These are phyloP conservation scores for Anas acuta DNA, from an alignment of 2,797 vertebrate genomes.

Conservation along the genomic window DNA sequence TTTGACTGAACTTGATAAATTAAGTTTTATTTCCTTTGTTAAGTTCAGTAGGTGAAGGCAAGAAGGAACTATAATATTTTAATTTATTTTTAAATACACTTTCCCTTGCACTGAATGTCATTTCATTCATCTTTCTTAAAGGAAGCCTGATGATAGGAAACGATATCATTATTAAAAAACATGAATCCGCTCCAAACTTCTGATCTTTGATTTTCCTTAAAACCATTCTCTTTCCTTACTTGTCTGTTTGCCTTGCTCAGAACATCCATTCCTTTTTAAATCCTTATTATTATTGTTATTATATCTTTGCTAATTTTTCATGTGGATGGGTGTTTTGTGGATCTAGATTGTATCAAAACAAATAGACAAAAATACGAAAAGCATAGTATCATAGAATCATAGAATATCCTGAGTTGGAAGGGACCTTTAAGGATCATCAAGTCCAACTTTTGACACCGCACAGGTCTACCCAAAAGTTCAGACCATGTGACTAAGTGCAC, in stretches of 20 bases:
- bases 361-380: background rate
- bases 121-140: constrained; percentile 8
- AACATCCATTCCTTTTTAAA: background rate
- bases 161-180: background rate
- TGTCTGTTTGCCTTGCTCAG: background rate
- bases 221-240: background rate
- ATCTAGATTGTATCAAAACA: background rate
- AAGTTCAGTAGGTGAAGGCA: constrained; percentile 23
- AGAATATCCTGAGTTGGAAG: no score
- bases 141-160: background rate
- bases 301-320: background rate
- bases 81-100: constrained; percentile 19
- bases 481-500: no score
- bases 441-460: no score
- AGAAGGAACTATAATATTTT: constrained; percentile 3
- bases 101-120: background rate
- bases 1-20: constrained; percentile 50
- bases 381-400: no score
- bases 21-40: constrained; percentile 35
- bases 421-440: no score
- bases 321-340: background rate
- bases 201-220: background rate
- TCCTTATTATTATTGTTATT: background rate
- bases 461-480: no score
- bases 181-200: background rate